Conservation (phyloP, 2,888 invertebrate species). For the Andrena praecox region DNA sequence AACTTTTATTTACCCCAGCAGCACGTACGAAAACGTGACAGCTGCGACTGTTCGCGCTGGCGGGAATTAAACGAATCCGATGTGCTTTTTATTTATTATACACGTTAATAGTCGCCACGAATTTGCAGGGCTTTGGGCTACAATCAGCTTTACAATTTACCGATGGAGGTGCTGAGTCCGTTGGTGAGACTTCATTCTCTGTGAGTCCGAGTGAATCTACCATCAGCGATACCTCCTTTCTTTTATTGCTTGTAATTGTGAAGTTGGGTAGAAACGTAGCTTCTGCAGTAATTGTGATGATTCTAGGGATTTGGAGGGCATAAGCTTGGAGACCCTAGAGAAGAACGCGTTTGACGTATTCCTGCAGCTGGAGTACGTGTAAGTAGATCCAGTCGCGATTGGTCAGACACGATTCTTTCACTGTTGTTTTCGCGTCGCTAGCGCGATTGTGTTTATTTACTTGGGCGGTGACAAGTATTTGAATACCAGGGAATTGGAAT, state of each 20-base stretch:
- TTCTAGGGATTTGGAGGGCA: conserved; percentile 86
- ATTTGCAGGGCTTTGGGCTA: conserved; percentile 79
- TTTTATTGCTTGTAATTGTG: neutral
- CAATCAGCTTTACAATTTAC: conserved; percentile 79
- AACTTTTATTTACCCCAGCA: conserved; percentile 59
- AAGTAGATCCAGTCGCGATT: conserved; percentile 68
- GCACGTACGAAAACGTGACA: conserved; percentile 40
- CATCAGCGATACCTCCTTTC: conserved; percentile 17
- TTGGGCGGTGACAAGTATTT: no score
- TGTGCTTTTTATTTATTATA: neutral
- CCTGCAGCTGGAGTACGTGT: conserved; percentile 86
- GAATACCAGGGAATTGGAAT: no score
- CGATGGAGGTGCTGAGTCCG: conserved; percentile 75
- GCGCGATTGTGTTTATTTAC: no score
- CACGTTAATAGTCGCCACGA: neutral
- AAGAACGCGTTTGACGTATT: conserved; percentile 85
- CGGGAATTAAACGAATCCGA: conserved; percentile 8
- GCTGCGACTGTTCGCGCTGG: neutral
- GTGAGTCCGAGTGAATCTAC: conserved; percentile 76
- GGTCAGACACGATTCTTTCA: neutral
- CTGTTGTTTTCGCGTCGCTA: no score
- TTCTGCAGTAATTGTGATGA: neutral
- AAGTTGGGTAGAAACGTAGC: no score
- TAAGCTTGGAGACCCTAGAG: conserved; percentile 86
- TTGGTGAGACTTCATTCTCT: conserved; percentile 80